Evolutionary conservation across 2,888 invertebrate genomes (phyloP).

Genomic region (Anaspis maculata): DNA sequence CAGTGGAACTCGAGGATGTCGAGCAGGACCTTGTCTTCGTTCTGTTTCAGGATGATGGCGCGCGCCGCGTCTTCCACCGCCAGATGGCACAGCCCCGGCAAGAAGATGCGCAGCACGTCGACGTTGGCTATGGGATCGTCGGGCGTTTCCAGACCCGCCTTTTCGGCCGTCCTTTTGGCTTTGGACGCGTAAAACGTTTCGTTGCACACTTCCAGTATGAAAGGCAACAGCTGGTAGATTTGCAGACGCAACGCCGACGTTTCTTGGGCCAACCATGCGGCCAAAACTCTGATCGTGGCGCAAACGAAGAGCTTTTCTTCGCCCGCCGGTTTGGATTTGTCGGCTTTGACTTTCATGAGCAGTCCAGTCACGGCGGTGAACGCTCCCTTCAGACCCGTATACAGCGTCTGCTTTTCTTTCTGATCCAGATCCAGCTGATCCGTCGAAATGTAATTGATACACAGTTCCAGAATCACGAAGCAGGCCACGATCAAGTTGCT

Average conservation of each 20-base stretch:
- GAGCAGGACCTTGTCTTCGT: conserved; percentile 72
- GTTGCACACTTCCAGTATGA: conserved; percentile 69
- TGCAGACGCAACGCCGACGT: conserved; percentile 80
- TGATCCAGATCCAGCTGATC: conserved; percentile 79
- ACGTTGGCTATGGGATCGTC: conserved; percentile 40
- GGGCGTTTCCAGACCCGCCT: conserved; percentile 43
- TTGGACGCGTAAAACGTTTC: conserved; percentile 72
- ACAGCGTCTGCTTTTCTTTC: conserved; percentile 84
- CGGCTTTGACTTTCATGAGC: conserved; percentile 62
- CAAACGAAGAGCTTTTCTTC: conserved; percentile 73
- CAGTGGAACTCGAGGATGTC: conserved; percentile 78
- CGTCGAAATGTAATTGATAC: conserved; percentile 69
- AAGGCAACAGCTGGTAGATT: conserved; percentile 73
- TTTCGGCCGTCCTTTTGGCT: conserved; percentile 59
- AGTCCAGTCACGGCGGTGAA: conserved; percentile 74
- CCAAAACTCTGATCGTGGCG: conserved; percentile 74
- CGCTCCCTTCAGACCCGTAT: conserved; percentile 82
- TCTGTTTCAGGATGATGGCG: conserved; percentile 65
- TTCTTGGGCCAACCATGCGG: conserved; percentile 88
- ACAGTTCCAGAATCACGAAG: conserved; percentile 72
- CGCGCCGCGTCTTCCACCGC: conserved; percentile 85
- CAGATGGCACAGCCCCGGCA: conserved; percentile 85
- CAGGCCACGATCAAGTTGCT: conserved; percentile 74
- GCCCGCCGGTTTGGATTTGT: conserved; percentile 63
- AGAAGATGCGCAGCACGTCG: conserved; percentile 71